Evolutionary conservation across 2,888 invertebrate species (phyloP).

Genomic region (Xanthorhoe spadicearia): DNA sequence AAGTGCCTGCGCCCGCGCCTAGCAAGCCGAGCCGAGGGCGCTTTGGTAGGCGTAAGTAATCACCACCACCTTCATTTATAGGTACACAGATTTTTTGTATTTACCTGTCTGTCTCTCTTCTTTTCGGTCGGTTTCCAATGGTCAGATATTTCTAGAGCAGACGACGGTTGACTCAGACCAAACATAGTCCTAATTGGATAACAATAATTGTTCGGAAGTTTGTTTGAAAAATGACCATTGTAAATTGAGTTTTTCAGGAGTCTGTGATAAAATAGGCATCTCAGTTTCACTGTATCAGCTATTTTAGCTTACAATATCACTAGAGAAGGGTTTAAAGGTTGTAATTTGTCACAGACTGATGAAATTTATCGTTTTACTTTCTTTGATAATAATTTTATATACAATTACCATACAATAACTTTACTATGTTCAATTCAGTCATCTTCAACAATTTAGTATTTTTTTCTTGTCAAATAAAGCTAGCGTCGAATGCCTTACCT

Average conservation of each 20-base stretch:
- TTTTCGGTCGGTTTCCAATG: constrained; percentile 21
- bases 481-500: constrained; percentile 10
- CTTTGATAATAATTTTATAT: background rate
- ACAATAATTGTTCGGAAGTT: background rate
- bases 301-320: background rate
- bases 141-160: constrained; percentile 1
- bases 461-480: background rate
- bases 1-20: constrained; percentile 58
- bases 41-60: constrained; percentile 75
- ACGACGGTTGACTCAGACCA: too few relatives aligned
- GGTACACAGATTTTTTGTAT: constrained; percentile 34
- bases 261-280: constrained; percentile 16
- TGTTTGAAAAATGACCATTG: constrained; percentile 21
- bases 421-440: background rate
- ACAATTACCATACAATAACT: background rate
- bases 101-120: constrained; percentile 32
- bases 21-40: constrained; percentile 69
- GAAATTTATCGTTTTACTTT: background rate
- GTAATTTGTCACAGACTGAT: constrained; percentile 6
- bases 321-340: background rate
- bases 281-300: background rate
- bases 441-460: background rate
- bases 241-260: constrained; percentile 18
- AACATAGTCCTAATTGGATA: too few relatives aligned
- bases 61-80: constrained; percentile 35